These are phyloP conservation scores for Apamea crenata DNA, from an alignment of 2,888 invertebrate species.

Conservation along the genomic window DNA sequence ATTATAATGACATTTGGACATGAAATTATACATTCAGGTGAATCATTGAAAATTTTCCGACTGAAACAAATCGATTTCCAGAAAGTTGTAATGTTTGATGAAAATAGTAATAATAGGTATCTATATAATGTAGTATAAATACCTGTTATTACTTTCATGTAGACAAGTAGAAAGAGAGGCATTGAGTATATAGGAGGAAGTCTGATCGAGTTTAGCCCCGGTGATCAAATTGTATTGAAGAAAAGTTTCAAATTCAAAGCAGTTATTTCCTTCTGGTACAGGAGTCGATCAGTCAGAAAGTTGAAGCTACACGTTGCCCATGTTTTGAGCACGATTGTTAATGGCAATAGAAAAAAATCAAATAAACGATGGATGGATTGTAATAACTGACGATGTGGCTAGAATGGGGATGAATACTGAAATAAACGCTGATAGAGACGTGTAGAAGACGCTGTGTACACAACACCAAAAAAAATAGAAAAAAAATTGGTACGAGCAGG, in stretches of 20 bases:
- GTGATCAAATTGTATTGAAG: background rate
- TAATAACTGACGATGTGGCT: background rate
- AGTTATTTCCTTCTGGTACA: background rate
- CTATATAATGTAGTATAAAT: background rate
- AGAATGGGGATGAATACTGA: too few relatives aligned
- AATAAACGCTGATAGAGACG: background rate
- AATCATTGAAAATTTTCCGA: slow-evolving; percentile 18
- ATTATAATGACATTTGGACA: slow-evolving; percentile 48
- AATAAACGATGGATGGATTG: background rate
- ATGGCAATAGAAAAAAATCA: background rate
- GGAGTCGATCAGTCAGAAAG: background rate
- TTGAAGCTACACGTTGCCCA: background rate
- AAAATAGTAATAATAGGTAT: background rate
- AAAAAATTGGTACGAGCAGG: too few relatives aligned
- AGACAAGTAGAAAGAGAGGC: background rate
- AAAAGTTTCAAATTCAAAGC: background rate
- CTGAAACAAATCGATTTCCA: slow-evolving; percentile 20
- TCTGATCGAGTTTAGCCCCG: background rate
- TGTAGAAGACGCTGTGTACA: background rate
- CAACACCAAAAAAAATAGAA: background rate
- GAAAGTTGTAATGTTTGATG: background rate
- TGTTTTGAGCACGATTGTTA: background rate
- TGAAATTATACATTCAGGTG: slow-evolving; percentile 24
- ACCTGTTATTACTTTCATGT: background rate
- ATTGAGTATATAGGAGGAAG: background rate